Conservation (phyloP, 2,888 invertebrate genomes). For the Hyles lineata region DNA sequence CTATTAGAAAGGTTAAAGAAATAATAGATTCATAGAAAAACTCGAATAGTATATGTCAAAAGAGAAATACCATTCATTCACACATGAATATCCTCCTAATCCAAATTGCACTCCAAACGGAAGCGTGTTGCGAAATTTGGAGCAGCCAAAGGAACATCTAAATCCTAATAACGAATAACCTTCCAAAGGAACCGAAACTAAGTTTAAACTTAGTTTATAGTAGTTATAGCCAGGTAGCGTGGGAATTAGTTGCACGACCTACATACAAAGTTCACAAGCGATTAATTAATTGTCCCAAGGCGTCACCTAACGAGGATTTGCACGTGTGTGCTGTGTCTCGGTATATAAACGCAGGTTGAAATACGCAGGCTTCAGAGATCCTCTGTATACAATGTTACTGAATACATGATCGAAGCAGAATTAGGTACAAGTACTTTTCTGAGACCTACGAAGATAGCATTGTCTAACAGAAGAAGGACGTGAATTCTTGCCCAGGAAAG, state of each 20-base stretch:
- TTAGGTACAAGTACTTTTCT: too few relatives aligned
- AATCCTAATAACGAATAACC: constrained; percentile 1
- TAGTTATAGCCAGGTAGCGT: background rate
- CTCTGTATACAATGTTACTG: background rate
- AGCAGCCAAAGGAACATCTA: background rate
- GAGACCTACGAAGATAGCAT: too few relatives aligned
- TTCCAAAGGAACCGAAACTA: background rate
- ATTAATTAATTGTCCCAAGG: constrained; percentile 13
- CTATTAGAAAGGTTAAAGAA: too few relatives aligned
- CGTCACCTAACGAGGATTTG: constrained; percentile 16
- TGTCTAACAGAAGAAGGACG: too few relatives aligned
- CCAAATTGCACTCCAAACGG: background rate
- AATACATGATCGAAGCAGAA: background rate
- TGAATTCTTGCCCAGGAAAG: too few relatives aligned
- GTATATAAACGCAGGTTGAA: background rate
- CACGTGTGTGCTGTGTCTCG: background rate
- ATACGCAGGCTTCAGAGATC: background rate
- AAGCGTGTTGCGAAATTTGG: background rate
- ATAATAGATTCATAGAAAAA: too few relatives aligned
- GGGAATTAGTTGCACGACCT: constrained; percentile 5
- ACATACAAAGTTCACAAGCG: constrained; percentile 9
- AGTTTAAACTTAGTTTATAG: constrained; percentile 5
- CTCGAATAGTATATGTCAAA: too few relatives aligned
- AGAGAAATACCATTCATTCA: background rate
- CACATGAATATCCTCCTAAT: background rate